Evolutionary conservation across 2,888 invertebrate species (phyloP).

Genomic region (Coenonympha glycerion): DNA sequence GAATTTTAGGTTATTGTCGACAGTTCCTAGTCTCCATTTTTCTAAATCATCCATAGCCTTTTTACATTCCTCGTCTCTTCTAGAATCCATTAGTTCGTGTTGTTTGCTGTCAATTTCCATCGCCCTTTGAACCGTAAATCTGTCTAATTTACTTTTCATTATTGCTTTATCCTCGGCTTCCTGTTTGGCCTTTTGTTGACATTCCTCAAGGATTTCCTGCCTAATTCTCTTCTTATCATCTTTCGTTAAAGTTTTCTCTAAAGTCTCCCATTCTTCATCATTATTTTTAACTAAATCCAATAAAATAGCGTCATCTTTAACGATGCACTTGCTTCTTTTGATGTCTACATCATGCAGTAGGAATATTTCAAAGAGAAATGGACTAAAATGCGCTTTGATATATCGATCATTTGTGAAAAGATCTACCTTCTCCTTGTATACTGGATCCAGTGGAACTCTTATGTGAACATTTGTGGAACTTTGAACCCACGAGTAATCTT

Average conservation of each 20-base stretch:
- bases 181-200: slow-evolving; percentile 73
- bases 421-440: slow-evolving; percentile 79
- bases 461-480: slow-evolving; percentile 77
- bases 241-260: slow-evolving; percentile 76
- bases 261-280: slow-evolving; percentile 70
- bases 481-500: slow-evolving; percentile 86
- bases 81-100: slow-evolving; percentile 77
- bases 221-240: slow-evolving; percentile 74
- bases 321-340: slow-evolving; percentile 78
- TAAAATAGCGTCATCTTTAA: slow-evolving; percentile 77
- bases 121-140: slow-evolving; percentile 67
- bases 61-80: slow-evolving; percentile 77
- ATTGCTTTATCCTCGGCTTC: slow-evolving; percentile 69
- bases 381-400: slow-evolving; percentile 82
- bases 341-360: slow-evolving; percentile 78
- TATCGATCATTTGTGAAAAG: slow-evolving; percentile 81
- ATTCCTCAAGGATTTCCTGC: slow-evolving; percentile 73
- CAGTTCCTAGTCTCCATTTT: slow-evolving; percentile 65
- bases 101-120: slow-evolving; percentile 70
- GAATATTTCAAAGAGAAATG: slow-evolving; percentile 85
- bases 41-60: slow-evolving; percentile 81
- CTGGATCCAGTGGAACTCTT: slow-evolving; percentile 79
- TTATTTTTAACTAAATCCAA: slow-evolving; percentile 81
- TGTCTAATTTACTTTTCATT: slow-evolving; percentile 73
- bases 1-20: not conserved